phyloP scores from a whole-genome alignment of 2,888 invertebrate species.

The Lasioglossum vierecki region DNA sequence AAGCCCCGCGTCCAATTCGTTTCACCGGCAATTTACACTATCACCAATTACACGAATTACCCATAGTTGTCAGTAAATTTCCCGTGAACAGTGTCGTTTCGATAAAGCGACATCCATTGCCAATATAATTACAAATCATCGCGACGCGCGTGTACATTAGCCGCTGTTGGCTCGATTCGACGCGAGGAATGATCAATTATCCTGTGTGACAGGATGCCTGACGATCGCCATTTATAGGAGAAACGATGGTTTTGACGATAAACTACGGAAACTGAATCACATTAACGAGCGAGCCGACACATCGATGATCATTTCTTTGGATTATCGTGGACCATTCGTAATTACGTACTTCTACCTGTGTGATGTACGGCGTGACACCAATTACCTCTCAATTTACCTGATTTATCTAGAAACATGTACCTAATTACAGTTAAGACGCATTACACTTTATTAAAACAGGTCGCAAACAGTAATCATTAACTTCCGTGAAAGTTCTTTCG shows the following conservation, averaged over 20 bases:
- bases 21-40: conserved; percentile 27
- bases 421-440: background rate
- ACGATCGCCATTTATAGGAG: conserved; percentile 43
- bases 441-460: background rate
- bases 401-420: background rate
- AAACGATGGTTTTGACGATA: conserved; percentile 34
- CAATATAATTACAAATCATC: conserved; percentile 55
- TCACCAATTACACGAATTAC: conserved; percentile 37
- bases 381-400: background rate
- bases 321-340: background rate
- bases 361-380: background rate
- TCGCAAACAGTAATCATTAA: background rate
- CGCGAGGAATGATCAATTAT: conserved; percentile 59
- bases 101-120: conserved; percentile 40
- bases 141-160: conserved; percentile 37
- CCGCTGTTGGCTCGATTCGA: conserved; percentile 37
- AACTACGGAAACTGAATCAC: conserved; percentile 31
- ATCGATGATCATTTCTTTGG: conserved; percentile 8
- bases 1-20: conserved; percentile 14
- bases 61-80: conserved; percentile 37
- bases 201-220: conserved; percentile 36
- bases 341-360: background rate
- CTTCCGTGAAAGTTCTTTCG: too few relatives aligned
- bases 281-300: background rate
- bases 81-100: conserved; percentile 31